Percentiles rank a stretch among this genome's conserved stretches.
Evolutionary conservation across 2,113 vertebrate species (phyloP).

Genomic region (Alouatta palliata): DNA sequence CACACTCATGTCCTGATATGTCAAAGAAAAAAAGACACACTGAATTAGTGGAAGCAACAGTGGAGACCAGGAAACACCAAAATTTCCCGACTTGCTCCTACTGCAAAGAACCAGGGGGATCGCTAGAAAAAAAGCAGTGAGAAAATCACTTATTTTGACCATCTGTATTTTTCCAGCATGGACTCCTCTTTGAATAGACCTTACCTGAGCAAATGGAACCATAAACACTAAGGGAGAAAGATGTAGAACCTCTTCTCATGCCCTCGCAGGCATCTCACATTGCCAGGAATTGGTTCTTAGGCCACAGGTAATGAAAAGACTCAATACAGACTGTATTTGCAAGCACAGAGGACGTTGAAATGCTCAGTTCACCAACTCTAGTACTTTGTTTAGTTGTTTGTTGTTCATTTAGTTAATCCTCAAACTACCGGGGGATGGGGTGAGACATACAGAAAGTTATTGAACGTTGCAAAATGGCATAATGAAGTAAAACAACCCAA

Average conservation of each 20-base stretch:
- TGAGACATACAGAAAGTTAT: not conserved
- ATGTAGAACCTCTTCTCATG: not conserved
- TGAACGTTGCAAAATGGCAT: not conserved
- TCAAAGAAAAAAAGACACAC: not conserved
- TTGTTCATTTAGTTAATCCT: constrained; percentile 16
- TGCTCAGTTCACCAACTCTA: not conserved
- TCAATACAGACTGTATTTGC: not conserved
- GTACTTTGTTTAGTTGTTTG: not conserved
- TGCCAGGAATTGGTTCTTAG: not conserved
- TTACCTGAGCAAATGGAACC: not conserved
- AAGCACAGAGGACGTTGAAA: not conserved
- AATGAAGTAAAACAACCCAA: not conserved
- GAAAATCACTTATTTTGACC: not conserved
- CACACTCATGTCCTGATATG: not conserved
- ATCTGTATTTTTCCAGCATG: not conserved
- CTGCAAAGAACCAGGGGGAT: not conserved
- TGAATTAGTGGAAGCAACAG: not conserved
- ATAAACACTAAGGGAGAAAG: not conserved
- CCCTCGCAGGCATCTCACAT: not conserved
- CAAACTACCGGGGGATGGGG: not conserved
- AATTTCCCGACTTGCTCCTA: not conserved
- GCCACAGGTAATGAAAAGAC: not conserved
- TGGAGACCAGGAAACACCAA: not conserved
- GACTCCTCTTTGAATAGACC: not conserved
- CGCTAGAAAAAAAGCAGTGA: not conserved